phyloP scores from a whole-genome alignment of 2,888 invertebrate genomes.

The Catocala sponsa region DNA sequence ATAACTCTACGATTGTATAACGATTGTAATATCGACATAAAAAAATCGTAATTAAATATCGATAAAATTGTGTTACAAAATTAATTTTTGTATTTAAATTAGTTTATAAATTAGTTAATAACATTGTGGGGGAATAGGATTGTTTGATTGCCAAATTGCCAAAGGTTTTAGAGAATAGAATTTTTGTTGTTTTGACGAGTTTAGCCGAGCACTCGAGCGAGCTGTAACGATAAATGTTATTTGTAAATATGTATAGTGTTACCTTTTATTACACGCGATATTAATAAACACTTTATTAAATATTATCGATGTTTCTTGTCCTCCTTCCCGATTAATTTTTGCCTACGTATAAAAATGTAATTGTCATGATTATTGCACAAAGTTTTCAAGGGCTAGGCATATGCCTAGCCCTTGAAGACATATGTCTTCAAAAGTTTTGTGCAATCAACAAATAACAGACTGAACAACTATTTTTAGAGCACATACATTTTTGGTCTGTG shows the following conservation, averaged over 20 bases:
- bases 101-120: constrained; percentile 6
- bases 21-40: constrained; percentile 5
- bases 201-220: constrained; percentile 55
- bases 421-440: no score
- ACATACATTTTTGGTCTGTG: no score
- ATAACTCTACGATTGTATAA: not conserved
- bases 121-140: constrained; percentile 4
- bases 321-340: not conserved
- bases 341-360: no score
- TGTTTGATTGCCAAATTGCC: constrained; percentile 41
- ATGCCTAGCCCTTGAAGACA: no score
- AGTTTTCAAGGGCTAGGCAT: no score
- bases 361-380: no score
- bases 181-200: constrained; percentile 61
- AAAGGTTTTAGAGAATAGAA: constrained; percentile 60
- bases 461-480: no score
- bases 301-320: constrained; percentile 1
- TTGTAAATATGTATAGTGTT: constrained; percentile 79
- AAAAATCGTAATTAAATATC: constrained; percentile 3
- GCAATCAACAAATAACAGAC: no score
- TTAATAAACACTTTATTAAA: constrained; percentile 64
- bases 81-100: constrained; percentile 7
- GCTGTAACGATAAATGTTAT: constrained; percentile 42
- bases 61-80: not conserved
- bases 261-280: constrained; percentile 72